Conservation (phyloP, 2,797 vertebrate species). For the Coluber constrictor region DNA sequence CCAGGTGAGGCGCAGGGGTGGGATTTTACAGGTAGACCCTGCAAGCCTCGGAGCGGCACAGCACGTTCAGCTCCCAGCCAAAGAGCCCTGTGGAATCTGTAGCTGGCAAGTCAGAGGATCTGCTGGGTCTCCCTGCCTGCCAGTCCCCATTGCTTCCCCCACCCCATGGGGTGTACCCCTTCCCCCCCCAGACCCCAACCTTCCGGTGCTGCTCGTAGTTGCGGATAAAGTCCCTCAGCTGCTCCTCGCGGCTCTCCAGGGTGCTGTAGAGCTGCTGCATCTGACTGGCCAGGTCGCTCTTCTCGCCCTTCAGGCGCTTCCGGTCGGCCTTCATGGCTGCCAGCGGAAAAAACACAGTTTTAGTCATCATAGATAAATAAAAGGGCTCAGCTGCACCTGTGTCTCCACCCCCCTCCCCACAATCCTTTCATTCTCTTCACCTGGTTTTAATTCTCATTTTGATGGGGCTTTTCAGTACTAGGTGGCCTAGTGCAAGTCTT, state of each 20-base stretch:
- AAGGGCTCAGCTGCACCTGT: accelerated
- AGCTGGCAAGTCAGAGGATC: too few relatives aligned
- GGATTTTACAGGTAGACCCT: background rate
- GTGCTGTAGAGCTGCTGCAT: slow-evolving; percentile 98
- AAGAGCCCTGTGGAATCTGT: background rate
- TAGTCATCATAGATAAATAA: background rate
- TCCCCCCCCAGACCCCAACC: slow-evolving; percentile 59
- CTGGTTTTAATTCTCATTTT: too few relatives aligned
- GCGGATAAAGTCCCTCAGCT: slow-evolving; percentile 93
- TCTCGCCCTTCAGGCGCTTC: slow-evolving; percentile 92
- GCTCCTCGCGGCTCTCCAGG: slow-evolving; percentile 94
- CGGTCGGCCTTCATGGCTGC: slow-evolving; percentile 96
- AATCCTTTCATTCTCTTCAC: too few relatives aligned
- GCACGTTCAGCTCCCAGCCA: too few relatives aligned
- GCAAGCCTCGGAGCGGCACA: background rate
- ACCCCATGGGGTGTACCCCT: accelerated
- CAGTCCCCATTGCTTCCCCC: background rate
- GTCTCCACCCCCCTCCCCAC: accelerated
- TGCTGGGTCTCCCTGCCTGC: background rate
- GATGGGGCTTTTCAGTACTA: too few relatives aligned
- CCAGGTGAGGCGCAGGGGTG: too few relatives aligned
- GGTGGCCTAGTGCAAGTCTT: too few relatives aligned
- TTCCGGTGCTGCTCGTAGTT: slow-evolving; percentile 97
- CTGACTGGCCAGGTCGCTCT: slow-evolving; percentile 90
- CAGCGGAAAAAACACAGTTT: background rate